Base-by-base conservation (phyloP, 2,888 invertebrate genomes). In the Carabus problematicus region DNA sequence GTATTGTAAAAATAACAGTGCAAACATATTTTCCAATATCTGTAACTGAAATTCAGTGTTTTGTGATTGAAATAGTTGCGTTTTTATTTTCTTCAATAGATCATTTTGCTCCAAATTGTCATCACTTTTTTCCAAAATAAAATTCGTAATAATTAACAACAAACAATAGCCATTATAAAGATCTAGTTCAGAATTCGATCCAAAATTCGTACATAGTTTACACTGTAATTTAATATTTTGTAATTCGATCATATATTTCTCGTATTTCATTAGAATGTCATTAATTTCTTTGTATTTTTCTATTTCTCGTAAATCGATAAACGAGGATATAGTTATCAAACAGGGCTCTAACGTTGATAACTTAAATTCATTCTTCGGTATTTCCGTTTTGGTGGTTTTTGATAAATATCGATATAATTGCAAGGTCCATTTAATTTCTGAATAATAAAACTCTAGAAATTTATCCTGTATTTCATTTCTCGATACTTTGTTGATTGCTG, bases 11-110 rank as follows among this genome's bases (percentile, higher is more conserved):
- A 91, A 91, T 45, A 92, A 83, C 73, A 92, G 84, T 0, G 88
- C 85, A 78, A 91, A 92, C 72, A 92, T 85, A 78, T 91, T 88
- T 79, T 92, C 90, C 66, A 92, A 84, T 0, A 90, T 83, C 81
- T 91, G 89, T 60, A 87, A 78, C 74, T 86, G 85, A 72, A 82
- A 81, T 70, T 81, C 79, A 45, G 83, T 71, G 16, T 86, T 84
- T 71, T 83, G 81, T 59, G 86, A 82, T 41, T 82, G 81, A 58
- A 85, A 76, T n/a, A 86, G 77, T 56, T 84, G 79, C 3, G 83
- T 79, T 77, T 83, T 84, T 8, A 84, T 79, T 72, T 84, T 83
- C 61, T 85, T 84, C 70, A 86, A 77, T 0, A 82, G 81, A 40
- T 82, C 81, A 61, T 83, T 82, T 14, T 79, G 75, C 68, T 78